Percentiles rank a stretch among this genome's conserved stretches.
Conservation (phyloP, 2,888 invertebrate genomes). For the Hyposoter didymator region DNA sequence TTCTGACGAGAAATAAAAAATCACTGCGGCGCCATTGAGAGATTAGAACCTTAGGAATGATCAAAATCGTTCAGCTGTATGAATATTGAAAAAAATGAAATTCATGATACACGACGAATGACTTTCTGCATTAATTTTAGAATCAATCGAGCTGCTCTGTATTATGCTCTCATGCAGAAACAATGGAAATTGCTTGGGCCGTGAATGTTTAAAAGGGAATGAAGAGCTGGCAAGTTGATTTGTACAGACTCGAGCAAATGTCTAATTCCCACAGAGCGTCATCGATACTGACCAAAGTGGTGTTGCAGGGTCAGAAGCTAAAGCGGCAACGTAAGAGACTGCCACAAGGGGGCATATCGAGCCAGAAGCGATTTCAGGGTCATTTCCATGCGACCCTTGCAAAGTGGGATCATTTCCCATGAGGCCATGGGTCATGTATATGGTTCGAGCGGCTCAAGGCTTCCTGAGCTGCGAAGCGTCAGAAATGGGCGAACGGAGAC, state of each 20-base stretch:
- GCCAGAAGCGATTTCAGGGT: slow-evolving; percentile 78
- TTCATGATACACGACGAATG: not conserved
- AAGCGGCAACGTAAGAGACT: slow-evolving; percentile 36
- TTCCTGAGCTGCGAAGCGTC: slow-evolving; percentile 65
- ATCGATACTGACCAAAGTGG: slow-evolving; percentile 62
- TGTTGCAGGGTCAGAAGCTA: slow-evolving; percentile 28
- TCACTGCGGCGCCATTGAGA: not conserved
- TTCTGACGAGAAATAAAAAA: not conserved
- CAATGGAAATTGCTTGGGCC: not conserved
- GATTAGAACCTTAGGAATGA: not conserved
- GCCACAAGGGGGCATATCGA: slow-evolving; percentile 14
- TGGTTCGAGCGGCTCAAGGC: slow-evolving; percentile 72
- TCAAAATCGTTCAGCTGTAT: not conserved
- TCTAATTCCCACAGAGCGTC: slow-evolving; percentile 61
- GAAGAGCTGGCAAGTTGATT: slow-evolving; percentile 36
- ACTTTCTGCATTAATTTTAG: not conserved
- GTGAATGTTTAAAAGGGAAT: slow-evolving; percentile 42
- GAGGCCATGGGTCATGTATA: slow-evolving; percentile 76
- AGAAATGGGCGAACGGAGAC: slow-evolving; percentile 72
- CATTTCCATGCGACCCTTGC: slow-evolving; percentile 83
- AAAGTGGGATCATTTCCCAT: slow-evolving; percentile 83
- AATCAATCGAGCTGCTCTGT: not conserved
- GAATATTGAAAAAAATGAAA: not conserved
- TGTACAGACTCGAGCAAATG: slow-evolving; percentile 24
- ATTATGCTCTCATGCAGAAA: not conserved